Base-by-base conservation (phyloP, 2,888 invertebrate species). In the Blastobasis lacticolella region DNA sequence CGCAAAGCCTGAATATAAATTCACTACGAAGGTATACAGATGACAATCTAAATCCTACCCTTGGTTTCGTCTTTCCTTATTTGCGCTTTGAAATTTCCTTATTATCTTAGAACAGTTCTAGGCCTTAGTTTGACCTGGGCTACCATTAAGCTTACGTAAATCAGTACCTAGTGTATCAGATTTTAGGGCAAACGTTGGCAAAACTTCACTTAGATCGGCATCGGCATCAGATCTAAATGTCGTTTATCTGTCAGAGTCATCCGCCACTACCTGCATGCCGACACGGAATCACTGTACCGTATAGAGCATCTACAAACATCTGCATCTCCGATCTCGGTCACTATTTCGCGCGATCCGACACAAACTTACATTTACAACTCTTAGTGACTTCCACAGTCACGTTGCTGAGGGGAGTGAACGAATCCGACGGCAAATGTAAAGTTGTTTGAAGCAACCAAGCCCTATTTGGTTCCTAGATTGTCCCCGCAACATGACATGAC, bases 221-320 rank as follows among this genome's bases (percentile, higher is more conserved):
- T 54, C 52, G 52, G 73, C 71, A 72, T 63, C 60, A 66, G 65
- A 73, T 77, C 75, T 72, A 64, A 66, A 61, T 53, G 51, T 49
- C 54, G 57, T 62, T 78, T 85, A 85, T 86, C 84, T 78, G 73
- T 73, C 60, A 62, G 64, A 81, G 73, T 71, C 78, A 83, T 81
- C 81, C 75, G 61, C 57, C 65, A 67, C 66, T 63, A 63, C 69
- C 46, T 65, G 71, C 77, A 73, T 78, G 65, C 77, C 79, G 61
- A 71, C 75, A 78, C 75, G 76, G 71, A 64, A 65, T 59, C 66
- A 63, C 38, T 49, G 49, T 23, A 38, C 56, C 50, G 64, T 67
- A 63, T 57, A 55, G 60, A 69, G 69, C 66, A 63, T 67, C 60
- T 49, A 47, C 44, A 8, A 41, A 23, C 23, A 23, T 23, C 49